phyloP scores from a whole-genome alignment of 2,888 invertebrate species.

The Deilephila porcellus region DNA sequence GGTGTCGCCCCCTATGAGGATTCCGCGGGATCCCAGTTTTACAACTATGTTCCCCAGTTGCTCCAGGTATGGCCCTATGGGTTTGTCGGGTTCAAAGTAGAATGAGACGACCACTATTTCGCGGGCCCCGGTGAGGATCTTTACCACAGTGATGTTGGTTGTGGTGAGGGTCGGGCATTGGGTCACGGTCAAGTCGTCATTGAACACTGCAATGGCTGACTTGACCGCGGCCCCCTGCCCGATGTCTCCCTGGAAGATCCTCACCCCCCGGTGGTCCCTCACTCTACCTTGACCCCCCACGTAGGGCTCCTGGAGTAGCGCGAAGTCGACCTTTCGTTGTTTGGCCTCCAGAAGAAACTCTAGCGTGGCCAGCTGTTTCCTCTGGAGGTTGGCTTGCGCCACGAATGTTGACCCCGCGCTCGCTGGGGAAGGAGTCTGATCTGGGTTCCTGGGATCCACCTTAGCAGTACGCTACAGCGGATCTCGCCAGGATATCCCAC shows the following conservation, averaged over 20 bases:
- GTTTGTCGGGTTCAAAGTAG: no score
- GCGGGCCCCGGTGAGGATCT: background rate
- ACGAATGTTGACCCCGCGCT: background rate
- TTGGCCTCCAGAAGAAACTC: conserved; percentile 24
- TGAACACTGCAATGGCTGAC: no score
- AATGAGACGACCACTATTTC: background rate
- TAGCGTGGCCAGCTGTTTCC: conserved; percentile 17
- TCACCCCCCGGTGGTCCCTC: no score
- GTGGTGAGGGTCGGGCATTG: conserved; percentile 22
- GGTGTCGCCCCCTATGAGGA: no score
- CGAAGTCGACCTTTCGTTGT: background rate
- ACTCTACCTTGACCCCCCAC: no score
- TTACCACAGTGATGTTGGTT: conserved; percentile 21
- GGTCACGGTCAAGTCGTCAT: no score
- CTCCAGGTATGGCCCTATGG: no score
- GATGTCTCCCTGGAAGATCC: no score
- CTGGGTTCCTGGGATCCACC: background rate
- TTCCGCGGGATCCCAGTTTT: no score
- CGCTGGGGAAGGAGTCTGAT: background rate
- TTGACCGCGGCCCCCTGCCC: no score
- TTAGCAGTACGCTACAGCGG: conserved; percentile 36
- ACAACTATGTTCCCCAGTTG: no score
- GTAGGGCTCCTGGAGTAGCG: conserved; percentile 14
- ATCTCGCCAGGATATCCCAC: conserved; percentile 34
- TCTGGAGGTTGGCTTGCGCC: conserved; percentile 28